phyloP scores from a whole-genome alignment of 37 sponge, comb jelly and placozoan genomes.

The Mnemiopsis leidyi region DNA sequence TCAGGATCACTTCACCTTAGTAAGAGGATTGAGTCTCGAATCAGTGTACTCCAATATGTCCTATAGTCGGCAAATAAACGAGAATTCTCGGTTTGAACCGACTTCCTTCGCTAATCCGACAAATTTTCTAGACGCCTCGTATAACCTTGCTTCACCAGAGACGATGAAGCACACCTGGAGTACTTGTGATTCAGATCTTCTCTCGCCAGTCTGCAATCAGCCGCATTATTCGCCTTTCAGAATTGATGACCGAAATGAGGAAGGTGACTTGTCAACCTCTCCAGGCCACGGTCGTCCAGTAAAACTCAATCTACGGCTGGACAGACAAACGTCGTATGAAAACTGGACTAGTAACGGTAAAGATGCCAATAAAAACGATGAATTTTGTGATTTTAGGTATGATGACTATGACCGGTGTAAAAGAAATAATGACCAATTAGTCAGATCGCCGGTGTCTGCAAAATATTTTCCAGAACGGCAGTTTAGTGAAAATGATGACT shows the following conservation, averaged over 20 bases:
- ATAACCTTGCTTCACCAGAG: not conserved
- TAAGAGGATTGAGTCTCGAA: not conserved
- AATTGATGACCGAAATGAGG: too few species aligned
- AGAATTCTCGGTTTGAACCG: too few species aligned
- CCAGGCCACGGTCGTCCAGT: not conserved
- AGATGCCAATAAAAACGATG: not conserved
- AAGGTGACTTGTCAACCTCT: too few species aligned
- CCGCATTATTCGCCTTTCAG: too few species aligned
- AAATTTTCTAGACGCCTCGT: not conserved
- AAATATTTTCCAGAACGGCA: too few species aligned
- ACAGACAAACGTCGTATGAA: not conserved
- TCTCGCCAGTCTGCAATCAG: too few species aligned
- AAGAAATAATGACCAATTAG: not conserved
- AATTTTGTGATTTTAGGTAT: not conserved
- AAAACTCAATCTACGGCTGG: not conserved
- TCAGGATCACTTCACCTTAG: not conserved
- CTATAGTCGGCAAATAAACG: too few species aligned
- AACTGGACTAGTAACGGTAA: not conserved
- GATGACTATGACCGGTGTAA: not conserved
- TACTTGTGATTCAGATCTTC: not conserved
- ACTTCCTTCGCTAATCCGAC: not conserved
- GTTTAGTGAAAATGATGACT: not conserved
- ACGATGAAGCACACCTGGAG: not conserved
- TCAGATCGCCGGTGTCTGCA: too few species aligned
- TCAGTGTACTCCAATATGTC: too few species aligned